phyloP scores from a whole-genome alignment of 1,140 invertebrate species.

The Zaprionus nigranus region DNA sequence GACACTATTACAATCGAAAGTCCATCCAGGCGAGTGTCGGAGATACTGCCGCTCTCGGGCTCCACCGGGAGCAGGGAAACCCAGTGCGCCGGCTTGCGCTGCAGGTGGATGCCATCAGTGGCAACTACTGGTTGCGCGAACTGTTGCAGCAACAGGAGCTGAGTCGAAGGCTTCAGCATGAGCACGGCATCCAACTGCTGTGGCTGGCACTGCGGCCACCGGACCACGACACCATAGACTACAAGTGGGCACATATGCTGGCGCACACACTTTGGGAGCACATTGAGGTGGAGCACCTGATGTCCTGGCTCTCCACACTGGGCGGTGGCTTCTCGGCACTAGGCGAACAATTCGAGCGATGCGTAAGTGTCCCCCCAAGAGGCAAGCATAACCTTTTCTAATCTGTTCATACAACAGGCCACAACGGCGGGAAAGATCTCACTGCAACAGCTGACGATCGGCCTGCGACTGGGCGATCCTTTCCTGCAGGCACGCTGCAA shows the following conservation, averaged over 20 bases:
- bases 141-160: slow-evolving; percentile 49
- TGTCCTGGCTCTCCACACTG: slow-evolving; percentile 98
- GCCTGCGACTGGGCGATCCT: slow-evolving; percentile 92
- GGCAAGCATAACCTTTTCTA: neutral
- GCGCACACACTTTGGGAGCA: slow-evolving; percentile 86
- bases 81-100: slow-evolving; percentile 45
- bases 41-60: neutral
- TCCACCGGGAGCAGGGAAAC: neutral
- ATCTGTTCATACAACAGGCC: slow-evolving; percentile 87
- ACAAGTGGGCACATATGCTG: slow-evolving; percentile 86
- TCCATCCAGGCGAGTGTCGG: neutral
- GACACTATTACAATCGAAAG: slow-evolving; percentile 51
- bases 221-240: slow-evolving; percentile 88
- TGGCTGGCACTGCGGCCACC: slow-evolving; percentile 85
- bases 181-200: slow-evolving; percentile 54
- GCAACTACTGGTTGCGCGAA: slow-evolving; percentile 69
- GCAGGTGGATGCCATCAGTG: slow-evolving; percentile 65
- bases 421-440: slow-evolving; percentile 95
- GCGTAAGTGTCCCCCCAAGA: slow-evolving; percentile 86
- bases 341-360: slow-evolving; percentile 92
- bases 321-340: slow-evolving; percentile 97
- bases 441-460: slow-evolving; percentile 91
- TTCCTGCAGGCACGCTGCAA: slow-evolving; percentile 91
- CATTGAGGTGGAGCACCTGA: slow-evolving; percentile 92
- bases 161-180: slow-evolving; percentile 11